phyloP scores from a whole-genome alignment of 2,888 invertebrate species.

The Cloeon dipterum region DNA sequence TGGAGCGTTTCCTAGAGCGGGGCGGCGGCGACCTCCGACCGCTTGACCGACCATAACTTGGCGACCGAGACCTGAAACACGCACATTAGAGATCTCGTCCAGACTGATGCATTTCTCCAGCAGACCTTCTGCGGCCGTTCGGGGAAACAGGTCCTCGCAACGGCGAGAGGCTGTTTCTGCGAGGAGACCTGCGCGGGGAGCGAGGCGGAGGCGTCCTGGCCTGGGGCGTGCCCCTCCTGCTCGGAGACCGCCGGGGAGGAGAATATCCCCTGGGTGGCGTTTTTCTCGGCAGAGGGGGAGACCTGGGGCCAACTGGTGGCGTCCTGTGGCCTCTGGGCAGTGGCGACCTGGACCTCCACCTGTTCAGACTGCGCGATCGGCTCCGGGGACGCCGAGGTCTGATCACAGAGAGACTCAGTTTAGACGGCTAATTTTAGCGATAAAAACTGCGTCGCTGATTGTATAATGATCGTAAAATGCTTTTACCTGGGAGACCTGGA shows the following conservation, averaged over 20 bases:
- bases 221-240: not conserved
- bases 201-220: constrained; percentile 2
- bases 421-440: too few species aligned
- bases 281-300: constrained; percentile 1
- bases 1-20: constrained; percentile 12
- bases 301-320: not conserved
- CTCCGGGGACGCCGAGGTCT: constrained; percentile 3
- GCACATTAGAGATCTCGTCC: too few species aligned
- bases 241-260: not conserved
- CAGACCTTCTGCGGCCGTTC: constrained; percentile 1
- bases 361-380: constrained; percentile 8
- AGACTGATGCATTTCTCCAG: too few species aligned
- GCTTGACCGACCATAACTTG: constrained; percentile 4
- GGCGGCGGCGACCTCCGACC: constrained; percentile 2
- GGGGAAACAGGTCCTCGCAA: not conserved
- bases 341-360: constrained; percentile 6
- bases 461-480: too few species aligned
- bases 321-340: constrained; percentile 2
- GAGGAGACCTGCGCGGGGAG: constrained; percentile 1
- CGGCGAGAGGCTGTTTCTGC: constrained; percentile 1
- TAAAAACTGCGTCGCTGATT: too few species aligned
- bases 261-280: not conserved
- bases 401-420: too few species aligned
- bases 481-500: too few species aligned
- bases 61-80: constrained; percentile 4